Percentiles rank a stretch among this genome's conserved stretches.
Conservation (phyloP, 2,888 invertebrate genomes). For the Drosophila histrio region DNA sequence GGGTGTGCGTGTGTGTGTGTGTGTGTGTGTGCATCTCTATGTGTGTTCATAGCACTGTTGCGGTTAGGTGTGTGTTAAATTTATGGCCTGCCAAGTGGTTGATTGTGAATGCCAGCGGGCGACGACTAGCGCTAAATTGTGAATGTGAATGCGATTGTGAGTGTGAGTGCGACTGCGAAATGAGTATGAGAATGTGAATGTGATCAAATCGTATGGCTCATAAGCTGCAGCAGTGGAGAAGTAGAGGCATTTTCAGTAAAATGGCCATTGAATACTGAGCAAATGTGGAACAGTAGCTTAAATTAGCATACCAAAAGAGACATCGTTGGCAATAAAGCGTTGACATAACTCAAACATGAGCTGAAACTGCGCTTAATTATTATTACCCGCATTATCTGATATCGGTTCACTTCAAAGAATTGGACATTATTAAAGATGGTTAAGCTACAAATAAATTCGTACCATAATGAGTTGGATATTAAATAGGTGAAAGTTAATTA, state of each 20-base stretch:
- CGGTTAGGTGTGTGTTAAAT: slow-evolving; percentile 69
- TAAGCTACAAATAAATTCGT: too few relatives aligned
- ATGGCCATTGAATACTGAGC: slow-evolving; percentile 25
- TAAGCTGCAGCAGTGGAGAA: slow-evolving; percentile 1
- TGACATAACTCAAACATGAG: slow-evolving; percentile 1
- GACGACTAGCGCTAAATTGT: slow-evolving; percentile 58
- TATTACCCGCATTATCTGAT: neutral
- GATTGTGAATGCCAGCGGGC: slow-evolving; percentile 67
- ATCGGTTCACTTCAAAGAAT: neutral
- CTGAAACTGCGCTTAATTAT: neutral
- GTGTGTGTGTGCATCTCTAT: slow-evolving; percentile 3
- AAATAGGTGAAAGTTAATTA: too few relatives aligned
- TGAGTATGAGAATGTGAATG: slow-evolving; percentile 18
- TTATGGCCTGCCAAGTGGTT: slow-evolving; percentile 77
- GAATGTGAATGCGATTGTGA: slow-evolving; percentile 36
- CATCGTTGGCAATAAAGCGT: slow-evolving; percentile 33
- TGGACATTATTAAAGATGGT: too few relatives aligned
- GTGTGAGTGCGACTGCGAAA: slow-evolving; percentile 12
- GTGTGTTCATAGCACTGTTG: slow-evolving; percentile 27
- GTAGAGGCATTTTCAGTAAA: slow-evolving; percentile 1
- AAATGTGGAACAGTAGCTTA: slow-evolving; percentile 29
- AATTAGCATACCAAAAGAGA: slow-evolving; percentile 36
- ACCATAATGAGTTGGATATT: too few relatives aligned
- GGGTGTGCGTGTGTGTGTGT: slow-evolving; percentile 3
- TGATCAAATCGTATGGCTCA: slow-evolving; percentile 21